Evolutionary conservation across 2,797 vertebrate genomes (phyloP).

Genomic region (Dendrocincla fuliginosa): DNA sequence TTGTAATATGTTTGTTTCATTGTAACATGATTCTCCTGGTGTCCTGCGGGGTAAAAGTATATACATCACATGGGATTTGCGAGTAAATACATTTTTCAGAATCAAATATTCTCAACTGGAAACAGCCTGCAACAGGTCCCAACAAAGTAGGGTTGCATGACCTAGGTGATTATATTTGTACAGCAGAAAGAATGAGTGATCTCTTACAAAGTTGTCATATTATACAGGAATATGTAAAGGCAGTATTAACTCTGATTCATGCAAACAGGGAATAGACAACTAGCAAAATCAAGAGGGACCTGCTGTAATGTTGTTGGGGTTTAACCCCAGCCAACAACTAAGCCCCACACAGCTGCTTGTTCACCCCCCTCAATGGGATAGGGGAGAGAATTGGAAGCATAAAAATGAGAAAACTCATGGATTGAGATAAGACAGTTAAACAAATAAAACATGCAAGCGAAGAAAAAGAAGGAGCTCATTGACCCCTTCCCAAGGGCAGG

Average conservation of each 20-base stretch:
- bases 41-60: not conserved
- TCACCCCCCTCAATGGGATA: accelerated
- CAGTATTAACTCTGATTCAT: not conserved
- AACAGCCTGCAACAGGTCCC: not conserved
- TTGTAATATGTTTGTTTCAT: not conserved
- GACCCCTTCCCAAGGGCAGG: accelerated
- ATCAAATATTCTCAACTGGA: not conserved
- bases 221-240: not conserved
- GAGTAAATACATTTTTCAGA: not conserved
- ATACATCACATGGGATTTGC: not conserved
- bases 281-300: not conserved
- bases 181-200: not conserved
- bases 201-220: not conserved
- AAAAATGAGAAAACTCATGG: not conserved
- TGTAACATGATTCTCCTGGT: not conserved
- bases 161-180: not conserved
- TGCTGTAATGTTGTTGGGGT: not conserved
- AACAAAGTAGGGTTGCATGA: not conserved
- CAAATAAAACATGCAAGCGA: not conserved
- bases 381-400: not conserved
- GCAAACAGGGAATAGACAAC: not conserved
- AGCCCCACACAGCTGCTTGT: accelerated
- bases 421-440: not conserved
- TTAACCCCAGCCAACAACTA: not conserved
- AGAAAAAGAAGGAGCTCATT: not conserved